These are phyloP conservation scores for Eueremaeus valkanovi DNA, from an alignment of 2,888 invertebrate species.

Conservation along the genomic window DNA sequence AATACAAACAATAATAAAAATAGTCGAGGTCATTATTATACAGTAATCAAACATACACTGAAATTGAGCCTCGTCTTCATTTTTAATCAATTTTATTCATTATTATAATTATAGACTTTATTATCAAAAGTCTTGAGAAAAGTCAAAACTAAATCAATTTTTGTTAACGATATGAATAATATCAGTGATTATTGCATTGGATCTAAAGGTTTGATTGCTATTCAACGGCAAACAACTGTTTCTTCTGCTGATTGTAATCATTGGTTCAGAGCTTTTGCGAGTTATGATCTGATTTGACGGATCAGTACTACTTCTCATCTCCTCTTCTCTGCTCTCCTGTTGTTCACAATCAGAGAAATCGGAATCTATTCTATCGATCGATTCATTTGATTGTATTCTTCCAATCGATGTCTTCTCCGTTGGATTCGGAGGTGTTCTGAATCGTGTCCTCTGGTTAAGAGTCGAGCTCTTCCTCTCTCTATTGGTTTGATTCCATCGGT, in stretches of 20 bases:
- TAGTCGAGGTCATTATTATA: too few relatives aligned
- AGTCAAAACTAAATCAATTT: not conserved
- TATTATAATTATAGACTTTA: too few relatives aligned
- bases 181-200: not conserved
- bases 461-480: not conserved
- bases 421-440: not conserved
- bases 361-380: not conserved
- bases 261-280: not conserved
- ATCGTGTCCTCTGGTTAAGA: not conserved
- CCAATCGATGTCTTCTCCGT: not conserved
- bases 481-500: constrained; percentile 9
- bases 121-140: not conserved
- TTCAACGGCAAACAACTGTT: not conserved
- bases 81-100: too few relatives aligned
- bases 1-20: too few relatives aligned
- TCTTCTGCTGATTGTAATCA: not conserved
- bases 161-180: constrained; percentile 5
- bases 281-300: not conserved
- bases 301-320: too few relatives aligned
- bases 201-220: not conserved
- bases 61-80: too few relatives aligned
- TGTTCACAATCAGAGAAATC: constrained; percentile 7
- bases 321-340: not conserved
- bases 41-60: too few relatives aligned
- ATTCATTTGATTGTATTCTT: not conserved